These are phyloP conservation scores for Aldabrachelys gigantea DNA, from an alignment of 2,113 vertebrate species.

Conservation along the genomic window DNA sequence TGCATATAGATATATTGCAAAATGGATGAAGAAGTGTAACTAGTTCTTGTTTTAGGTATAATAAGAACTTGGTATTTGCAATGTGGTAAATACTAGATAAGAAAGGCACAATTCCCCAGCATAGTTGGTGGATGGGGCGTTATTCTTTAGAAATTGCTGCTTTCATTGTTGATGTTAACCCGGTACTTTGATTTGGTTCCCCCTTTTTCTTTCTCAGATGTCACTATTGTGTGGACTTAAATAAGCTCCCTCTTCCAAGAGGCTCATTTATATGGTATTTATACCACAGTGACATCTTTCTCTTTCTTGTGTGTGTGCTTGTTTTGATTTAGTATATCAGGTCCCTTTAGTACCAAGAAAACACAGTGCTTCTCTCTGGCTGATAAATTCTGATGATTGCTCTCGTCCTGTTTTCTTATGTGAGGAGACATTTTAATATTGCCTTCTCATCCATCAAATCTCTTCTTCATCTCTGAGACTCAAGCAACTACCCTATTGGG, in stretches of 20 bases:
- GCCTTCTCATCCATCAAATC: slow-evolving; percentile 72
- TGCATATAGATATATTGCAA: background rate
- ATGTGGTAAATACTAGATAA: background rate
- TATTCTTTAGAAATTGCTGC: background rate
- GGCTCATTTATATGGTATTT: slow-evolving; percentile 59
- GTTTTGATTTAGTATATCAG: slow-evolving; percentile 66
- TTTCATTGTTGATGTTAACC: background rate
- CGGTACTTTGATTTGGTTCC: background rate
- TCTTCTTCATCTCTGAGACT: slow-evolving; percentile 55
- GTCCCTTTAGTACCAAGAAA: slow-evolving; percentile 66
- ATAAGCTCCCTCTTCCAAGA: slow-evolving; percentile 38
- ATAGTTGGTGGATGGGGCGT: background rate
- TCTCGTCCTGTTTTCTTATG: slow-evolving; percentile 72
- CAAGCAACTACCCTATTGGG: slow-evolving; percentile 42
- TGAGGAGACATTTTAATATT: slow-evolving; percentile 71
- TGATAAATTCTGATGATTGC: slow-evolving; percentile 77
- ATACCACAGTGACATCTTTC: slow-evolving; percentile 38
- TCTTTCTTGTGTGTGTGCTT: slow-evolving; percentile 32
- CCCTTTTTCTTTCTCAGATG: slow-evolving; percentile 50
- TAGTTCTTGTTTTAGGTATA: background rate
- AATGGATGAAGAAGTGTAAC: background rate
- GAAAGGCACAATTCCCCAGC: background rate
- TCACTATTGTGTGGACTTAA: slow-evolving; percentile 23
- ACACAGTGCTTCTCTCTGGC: slow-evolving; percentile 61
- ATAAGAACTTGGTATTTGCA: background rate